Percentiles rank a stretch among this genome's conserved stretches.
phyloP scores from a whole-genome alignment of 30 jellyfish, hydroid and myxozoan genomes.

The Aurelia sp. region DNA sequence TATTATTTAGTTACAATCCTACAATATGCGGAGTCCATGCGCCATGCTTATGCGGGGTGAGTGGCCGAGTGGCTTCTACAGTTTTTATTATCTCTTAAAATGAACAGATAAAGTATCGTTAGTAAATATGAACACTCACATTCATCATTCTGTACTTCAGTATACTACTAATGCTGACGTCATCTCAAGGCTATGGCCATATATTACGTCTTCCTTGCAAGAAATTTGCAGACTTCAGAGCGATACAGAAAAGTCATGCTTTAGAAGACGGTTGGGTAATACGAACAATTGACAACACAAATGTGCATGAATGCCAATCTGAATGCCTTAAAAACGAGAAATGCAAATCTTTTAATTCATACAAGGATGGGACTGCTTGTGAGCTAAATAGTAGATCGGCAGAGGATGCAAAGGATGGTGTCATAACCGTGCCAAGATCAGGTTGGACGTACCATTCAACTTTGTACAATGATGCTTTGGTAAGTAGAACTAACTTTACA shows the following conservation, averaged over 20 bases:
- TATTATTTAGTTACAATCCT: too few relatives aligned
- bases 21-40: too few relatives aligned
- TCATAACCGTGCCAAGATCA: not conserved
- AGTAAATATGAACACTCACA: too few relatives aligned
- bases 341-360: not conserved
- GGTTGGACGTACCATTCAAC: slow-evolving; percentile 6
- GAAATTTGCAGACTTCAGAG: slow-evolving; percentile 9
- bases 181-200: too few relatives aligned
- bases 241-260: not conserved
- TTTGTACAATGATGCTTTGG: not conserved
- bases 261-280: not conserved
- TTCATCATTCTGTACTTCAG: too few relatives aligned
- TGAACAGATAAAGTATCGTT: too few relatives aligned
- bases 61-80: too few relatives aligned
- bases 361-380: not conserved
- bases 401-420: not conserved
- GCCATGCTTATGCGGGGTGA: too few relatives aligned
- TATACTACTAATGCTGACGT: too few relatives aligned
- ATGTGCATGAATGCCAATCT: not conserved
- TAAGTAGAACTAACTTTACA: not conserved
- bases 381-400: not conserved
- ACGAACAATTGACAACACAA: not conserved
- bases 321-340: not conserved
- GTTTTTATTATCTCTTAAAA: too few relatives aligned
- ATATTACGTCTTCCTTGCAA: slow-evolving; percentile 2